Base-by-base conservation (phyloP, 2,113 vertebrate genomes). In the Perccottus glenii region DNA sequence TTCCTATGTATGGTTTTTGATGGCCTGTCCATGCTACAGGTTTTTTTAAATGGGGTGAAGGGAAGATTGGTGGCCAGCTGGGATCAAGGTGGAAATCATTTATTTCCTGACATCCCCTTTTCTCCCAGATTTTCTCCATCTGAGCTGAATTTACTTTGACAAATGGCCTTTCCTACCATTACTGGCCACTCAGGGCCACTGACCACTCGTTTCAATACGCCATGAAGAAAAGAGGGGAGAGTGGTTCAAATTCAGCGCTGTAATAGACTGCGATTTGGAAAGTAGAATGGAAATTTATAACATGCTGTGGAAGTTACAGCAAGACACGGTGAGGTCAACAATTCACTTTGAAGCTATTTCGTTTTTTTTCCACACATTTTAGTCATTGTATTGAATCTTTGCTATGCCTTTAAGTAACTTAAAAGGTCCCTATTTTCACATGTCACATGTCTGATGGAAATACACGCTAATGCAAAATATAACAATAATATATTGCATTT, bases 71-170 rank as follows among this genome's bases (percentile, higher is more conserved):
- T 67, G 73, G 64, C 67, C 76, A 64, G 64, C 64, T 78, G 81
- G 62, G 73, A 73, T 82, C 65, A 53, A 76, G 69, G 69, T 60
- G 60, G 77, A 52, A 61, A 80, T 87, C 80, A 63, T 73, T 84
- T 76, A 77, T 82, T 73, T 78, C 67, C 15, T 64, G 66, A 84
- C 67, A 7, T 78, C 35, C 14, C 56, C 59, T 53, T 57, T 78
- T 62, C 35, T 12, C 8, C 8, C 49, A 19, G 56, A 49, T 77
- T 67, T 72, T 62, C 59, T 55, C 59, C 51, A 60, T 68, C 46
- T 11, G 61, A 63, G 68, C 68, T 47, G 69, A 77, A 65, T 43
- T 27, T 67, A 50, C 56, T 44, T 38, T 82, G 78, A 87, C 51
- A 55, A 81, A 85, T 71, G 60, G 42, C 62, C 67, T 60, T 19